Percentiles rank a stretch among this genome's conserved stretches.
phyloP scores from a whole-genome alignment of 2,888 invertebrate genomes.

The Temnothorax rugatulus region DNA sequence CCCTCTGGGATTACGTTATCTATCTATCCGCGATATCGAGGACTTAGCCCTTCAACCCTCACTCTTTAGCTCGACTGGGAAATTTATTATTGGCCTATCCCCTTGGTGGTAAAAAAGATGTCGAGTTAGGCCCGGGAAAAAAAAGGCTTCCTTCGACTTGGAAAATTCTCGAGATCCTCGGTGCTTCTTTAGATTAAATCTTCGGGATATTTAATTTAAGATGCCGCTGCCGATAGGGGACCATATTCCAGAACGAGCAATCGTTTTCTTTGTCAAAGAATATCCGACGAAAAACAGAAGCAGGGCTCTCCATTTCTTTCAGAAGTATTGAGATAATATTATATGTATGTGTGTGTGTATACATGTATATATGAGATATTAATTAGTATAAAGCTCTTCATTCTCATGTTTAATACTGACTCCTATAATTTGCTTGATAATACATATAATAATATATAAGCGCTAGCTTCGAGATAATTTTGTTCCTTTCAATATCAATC shows the following conservation, averaged over 20 bases:
- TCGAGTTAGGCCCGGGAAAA: not conserved
- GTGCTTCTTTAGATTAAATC: slow-evolving; percentile 46
- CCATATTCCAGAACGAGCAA: slow-evolving; percentile 9
- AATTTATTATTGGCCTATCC: slow-evolving; percentile 57
- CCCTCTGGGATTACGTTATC: slow-evolving; percentile 74
- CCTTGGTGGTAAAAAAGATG: slow-evolving; percentile 14
- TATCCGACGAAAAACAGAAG: not conserved
- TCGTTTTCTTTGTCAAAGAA: not conserved
- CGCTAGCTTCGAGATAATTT: not conserved
- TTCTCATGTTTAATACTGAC: not conserved
- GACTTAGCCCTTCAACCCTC: slow-evolving; percentile 41
- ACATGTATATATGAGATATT: not conserved
- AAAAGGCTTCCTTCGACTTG: slow-evolving; percentile 6
- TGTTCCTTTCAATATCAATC: not conserved
- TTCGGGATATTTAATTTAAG: slow-evolving; percentile 44
- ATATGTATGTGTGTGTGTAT: not conserved
- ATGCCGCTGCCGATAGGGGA: slow-evolving; percentile 25
- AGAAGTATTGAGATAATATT: slow-evolving; percentile 2
- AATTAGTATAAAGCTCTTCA: not conserved
- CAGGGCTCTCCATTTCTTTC: not conserved
- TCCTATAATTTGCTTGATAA: not conserved
- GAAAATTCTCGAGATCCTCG: slow-evolving; percentile 17
- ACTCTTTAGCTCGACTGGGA: slow-evolving; percentile 21
- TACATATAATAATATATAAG: not conserved
- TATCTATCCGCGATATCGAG: slow-evolving; percentile 67